Evolutionary conservation across 2,888 invertebrate genomes (phyloP).

Genomic region (Napeogenes inachia): DNA sequence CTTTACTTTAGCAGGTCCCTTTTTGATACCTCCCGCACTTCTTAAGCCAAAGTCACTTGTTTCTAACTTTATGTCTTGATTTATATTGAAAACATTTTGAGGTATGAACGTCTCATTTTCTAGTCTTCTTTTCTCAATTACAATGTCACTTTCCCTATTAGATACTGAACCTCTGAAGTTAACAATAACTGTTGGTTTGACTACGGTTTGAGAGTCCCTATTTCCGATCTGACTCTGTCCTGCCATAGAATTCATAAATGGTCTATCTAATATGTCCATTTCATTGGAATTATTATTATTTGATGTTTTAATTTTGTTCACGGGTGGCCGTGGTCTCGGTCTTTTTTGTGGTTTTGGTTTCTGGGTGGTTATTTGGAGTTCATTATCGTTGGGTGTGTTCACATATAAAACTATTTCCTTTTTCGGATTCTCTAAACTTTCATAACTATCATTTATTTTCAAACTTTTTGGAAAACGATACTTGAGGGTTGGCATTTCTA

Average conservation of each 20-base stretch:
- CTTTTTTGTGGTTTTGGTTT: slow-evolving; percentile 50
- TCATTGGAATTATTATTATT: slow-evolving; percentile 37
- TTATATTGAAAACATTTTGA: slow-evolving; percentile 66
- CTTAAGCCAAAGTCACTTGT: slow-evolving; percentile 32
- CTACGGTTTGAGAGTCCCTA: slow-evolving; percentile 66
- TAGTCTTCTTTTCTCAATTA: slow-evolving; percentile 49
- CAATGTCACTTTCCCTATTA: slow-evolving; percentile 61
- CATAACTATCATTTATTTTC: slow-evolving; percentile 36
- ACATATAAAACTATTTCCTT: slow-evolving; percentile 59
- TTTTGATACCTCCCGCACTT: slow-evolving; percentile 30
- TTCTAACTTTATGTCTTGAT: slow-evolving; percentile 66
- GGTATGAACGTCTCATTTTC: slow-evolving; percentile 43
- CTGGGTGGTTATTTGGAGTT: slow-evolving; percentile 43
- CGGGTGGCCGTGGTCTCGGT: slow-evolving; percentile 30
- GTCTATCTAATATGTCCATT: slow-evolving; percentile 33
- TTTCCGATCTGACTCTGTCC: slow-evolving; percentile 72
- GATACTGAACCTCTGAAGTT: slow-evolving; percentile 64
- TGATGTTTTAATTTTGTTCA: slow-evolving; percentile 40
- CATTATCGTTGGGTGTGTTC: slow-evolving; percentile 45
- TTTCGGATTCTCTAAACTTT: slow-evolving; percentile 39
- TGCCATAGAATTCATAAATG: slow-evolving; percentile 57
- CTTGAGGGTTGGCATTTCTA: slow-evolving; percentile 63
- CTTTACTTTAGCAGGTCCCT: slow-evolving; percentile 38
- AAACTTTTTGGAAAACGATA: slow-evolving; percentile 63
- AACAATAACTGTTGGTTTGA: slow-evolving; percentile 70